Base-by-base conservation (phyloP, 2,888 invertebrate genomes). In the Tenthredo scrophulariae region DNA sequence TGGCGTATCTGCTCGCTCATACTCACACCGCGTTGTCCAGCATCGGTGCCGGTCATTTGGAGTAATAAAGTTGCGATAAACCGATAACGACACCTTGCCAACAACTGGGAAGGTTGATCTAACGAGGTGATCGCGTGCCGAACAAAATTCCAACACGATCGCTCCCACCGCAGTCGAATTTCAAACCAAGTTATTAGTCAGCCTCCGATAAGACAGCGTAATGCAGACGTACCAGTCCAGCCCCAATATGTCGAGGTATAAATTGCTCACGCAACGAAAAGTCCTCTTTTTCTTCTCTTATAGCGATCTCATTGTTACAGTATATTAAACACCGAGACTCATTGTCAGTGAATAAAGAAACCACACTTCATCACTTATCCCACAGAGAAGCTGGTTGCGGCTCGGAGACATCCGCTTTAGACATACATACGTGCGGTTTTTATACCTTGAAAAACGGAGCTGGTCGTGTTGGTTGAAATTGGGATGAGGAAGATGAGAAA, bases 401-500 rank as follows among this genome's bases (percentile, higher is more conserved):
- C 33, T 67, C 2, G 5, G 18, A 26, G 33, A 67, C 33, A 67
- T 67, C 67, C 67, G 67, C 33, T 33, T 15, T 33, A 15, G 22
- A 26, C 15, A 29, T 13, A 67, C 67, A 15, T 33, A 4, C 18
- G 33, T 6, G 29, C 33, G 33, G 18, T 67, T 67, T 67, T 67
- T 67, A 10, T 33, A 15, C 67, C 33, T 18, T 67, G 33, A 18
- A 33, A 33, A 67, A 67, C 3, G 29, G 33, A 29, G 15, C 29
- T 33, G 67, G 18, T 74, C 18, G 10, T 43, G 43, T 43, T 26
- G 74, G 74, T 74, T 43, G 4, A 33, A n/a, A 74, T 43, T 74
- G 43, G 43, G 43, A 74, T 40, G 74, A 65, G 84, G 85, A 70
- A 77, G 86, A 86, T 84, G 85, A 86, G 50, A 86, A 85, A 87